Conservation (phyloP, 2,797 vertebrate species). For the Rhinoraja longicauda region DNA sequence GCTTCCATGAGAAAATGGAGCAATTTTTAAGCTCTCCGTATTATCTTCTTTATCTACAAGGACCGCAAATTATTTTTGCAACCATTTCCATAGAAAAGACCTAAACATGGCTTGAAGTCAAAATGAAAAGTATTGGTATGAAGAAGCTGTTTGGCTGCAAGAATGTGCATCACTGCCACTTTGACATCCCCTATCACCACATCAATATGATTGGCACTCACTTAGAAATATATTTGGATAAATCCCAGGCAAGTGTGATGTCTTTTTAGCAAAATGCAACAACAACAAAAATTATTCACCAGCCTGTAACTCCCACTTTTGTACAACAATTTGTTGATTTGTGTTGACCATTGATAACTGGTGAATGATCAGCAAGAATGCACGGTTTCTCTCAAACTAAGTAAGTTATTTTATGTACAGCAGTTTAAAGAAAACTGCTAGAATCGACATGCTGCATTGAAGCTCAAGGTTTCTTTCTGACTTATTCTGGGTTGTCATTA, state of each 20-base stretch:
- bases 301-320: neutral
- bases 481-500: neutral
- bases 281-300: no score
- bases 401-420: neutral
- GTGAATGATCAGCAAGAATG: neutral
- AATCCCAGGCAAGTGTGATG: no score
- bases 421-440: neutral
- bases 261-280: no score
- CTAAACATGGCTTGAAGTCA: neutral
- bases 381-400: neutral
- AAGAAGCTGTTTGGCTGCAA: neutral
- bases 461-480: neutral
- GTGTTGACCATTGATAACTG: neutral
- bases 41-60: neutral
- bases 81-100: neutral
- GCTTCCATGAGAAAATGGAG: neutral
- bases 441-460: neutral
- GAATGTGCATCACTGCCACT: neutral
- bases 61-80: neutral
- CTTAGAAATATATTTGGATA: neutral
- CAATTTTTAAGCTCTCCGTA: neutral
- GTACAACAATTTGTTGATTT: neutral
- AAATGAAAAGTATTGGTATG: neutral
- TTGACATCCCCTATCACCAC: neutral
- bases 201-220: neutral